These are phyloP conservation scores for Conchocele bisecta DNA, from an alignment of 2,888 invertebrate species.

Conservation along the genomic window DNA sequence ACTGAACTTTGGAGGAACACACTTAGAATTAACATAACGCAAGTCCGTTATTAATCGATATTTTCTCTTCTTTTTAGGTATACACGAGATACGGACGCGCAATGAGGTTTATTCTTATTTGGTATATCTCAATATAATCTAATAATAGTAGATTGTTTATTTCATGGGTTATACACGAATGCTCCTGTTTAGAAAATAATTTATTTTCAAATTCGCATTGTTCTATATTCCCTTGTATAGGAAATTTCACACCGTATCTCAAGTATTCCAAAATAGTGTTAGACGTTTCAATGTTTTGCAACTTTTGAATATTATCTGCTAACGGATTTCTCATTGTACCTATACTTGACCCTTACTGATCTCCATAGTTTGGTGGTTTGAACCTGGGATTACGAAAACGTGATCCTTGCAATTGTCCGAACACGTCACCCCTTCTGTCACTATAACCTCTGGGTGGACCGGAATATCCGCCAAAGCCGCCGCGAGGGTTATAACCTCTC, in stretches of 20 bases:
- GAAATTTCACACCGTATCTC: constrained; percentile 12
- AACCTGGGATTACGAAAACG: neutral
- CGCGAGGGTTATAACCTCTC: too few species aligned
- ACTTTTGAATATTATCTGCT: constrained; percentile 1
- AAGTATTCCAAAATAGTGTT: constrained; percentile 7
- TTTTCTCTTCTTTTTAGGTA: constrained; percentile 8
- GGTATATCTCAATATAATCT: constrained; percentile 18
- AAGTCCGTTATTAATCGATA: constrained; percentile 26
- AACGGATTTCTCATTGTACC: neutral
- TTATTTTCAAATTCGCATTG: constrained; percentile 9
- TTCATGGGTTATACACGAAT: constrained; percentile 9
- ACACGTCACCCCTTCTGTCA: neutral
- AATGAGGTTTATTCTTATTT: constrained; percentile 13
- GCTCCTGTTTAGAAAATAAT: neutral
- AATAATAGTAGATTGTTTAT: constrained; percentile 5
- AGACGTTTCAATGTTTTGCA: constrained; percentile 3
- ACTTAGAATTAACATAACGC: constrained; percentile 15
- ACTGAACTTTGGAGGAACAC: neutral
- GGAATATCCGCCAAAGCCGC: too few species aligned
- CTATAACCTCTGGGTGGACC: neutral
- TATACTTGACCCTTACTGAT: neutral
- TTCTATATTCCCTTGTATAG: neutral
- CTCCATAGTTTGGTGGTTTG: neutral
- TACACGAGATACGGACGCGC: constrained; percentile 26
- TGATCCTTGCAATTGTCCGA: neutral